Percentiles rank a stretch among this genome's conserved stretches.
Conservation (phyloP, 1,140 invertebrate genomes). For the Papilio xuthus region DNA sequence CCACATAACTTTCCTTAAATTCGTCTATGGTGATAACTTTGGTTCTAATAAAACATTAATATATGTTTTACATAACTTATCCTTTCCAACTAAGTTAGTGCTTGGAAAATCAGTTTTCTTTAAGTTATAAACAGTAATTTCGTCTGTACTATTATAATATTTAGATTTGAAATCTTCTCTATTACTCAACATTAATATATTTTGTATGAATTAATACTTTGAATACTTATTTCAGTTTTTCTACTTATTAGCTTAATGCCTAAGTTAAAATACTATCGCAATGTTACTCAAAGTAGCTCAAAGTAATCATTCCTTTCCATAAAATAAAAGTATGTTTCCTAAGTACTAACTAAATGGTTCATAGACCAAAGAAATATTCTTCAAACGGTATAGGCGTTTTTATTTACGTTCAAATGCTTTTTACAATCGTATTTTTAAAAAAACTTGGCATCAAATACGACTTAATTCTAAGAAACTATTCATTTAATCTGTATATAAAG, state of each 20-base stretch:
- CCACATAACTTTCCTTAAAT: conserved; percentile 7
- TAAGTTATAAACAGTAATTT: not conserved
- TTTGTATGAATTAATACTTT: not conserved
- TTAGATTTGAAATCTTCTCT: not conserved
- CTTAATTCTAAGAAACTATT: not conserved
- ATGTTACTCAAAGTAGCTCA: not conserved
- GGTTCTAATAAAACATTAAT: not conserved
- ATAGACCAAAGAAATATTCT: not conserved
- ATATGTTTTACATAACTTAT: not conserved
- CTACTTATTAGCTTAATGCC: not conserved
- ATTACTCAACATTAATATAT: not conserved
- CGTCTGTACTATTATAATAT: not conserved
- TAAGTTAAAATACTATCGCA: not conserved
- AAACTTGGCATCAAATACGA: not conserved
- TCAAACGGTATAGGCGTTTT: not conserved
- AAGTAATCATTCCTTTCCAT: not conserved
- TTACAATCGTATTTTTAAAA: not conserved
- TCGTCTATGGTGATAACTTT: conserved; percentile 11
- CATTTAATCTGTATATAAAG: not conserved
- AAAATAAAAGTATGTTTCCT: not conserved
- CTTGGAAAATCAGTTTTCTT: not conserved
- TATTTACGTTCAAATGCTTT: not conserved
- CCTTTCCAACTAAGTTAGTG: not conserved
- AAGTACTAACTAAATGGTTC: not conserved
- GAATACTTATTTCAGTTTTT: not conserved